Base-by-base conservation (phyloP, 2,888 invertebrate species). In the Hylaea fasciaria region DNA sequence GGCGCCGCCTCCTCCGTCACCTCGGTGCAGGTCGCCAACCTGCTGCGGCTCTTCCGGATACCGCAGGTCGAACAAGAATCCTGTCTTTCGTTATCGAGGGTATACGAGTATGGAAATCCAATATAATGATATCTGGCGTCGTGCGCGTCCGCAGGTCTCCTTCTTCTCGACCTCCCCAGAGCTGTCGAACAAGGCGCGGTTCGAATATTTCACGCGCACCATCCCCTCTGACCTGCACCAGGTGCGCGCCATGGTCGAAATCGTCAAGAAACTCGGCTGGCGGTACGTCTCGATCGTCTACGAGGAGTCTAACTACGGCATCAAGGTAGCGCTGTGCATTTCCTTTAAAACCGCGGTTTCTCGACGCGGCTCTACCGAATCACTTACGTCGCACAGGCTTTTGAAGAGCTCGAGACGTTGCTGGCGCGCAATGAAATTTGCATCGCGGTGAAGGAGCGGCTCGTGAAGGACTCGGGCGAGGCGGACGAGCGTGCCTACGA, bases 131-230 rank as follows among this genome's bases (percentile, higher is more conserved):
- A n/a, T 12, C 37, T 37, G 37, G 2, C 37, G 37, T 37, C n/a
- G 1, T 1, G 4, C 10, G 13, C 40, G 14, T 14, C 14, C 9
- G 35, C 93, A 98, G 98, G 97, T 98, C n/a, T 98, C 98, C 0
- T 98, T 97, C 89, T 98, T 98, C 91, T 98, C 98, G 0, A 98
- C 98, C 0, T 98, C 97, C 71, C 97, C 98, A 0, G 98, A 98
- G 84, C 91, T 98, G 67, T 98, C 97, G 69, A 98, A 98, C 92
- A 97, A 98, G 80, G 97, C 98, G 72, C 94, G 98, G 3, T 98
- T 98, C 85, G 98, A 98, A 80, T 98, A 96, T 86, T 98, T 98
- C 89, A 96, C 97, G 1, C 93, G 98, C 46, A 98, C 98, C 7
- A 98, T 98, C 73, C 98, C 98, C 0, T 98, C 98, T 0, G 98